Evolutionary conservation across 2,797 vertebrate genomes (phyloP), one percentile per base, ranked within the genome.

Genomic region (Anguilla megastoma): DNA sequence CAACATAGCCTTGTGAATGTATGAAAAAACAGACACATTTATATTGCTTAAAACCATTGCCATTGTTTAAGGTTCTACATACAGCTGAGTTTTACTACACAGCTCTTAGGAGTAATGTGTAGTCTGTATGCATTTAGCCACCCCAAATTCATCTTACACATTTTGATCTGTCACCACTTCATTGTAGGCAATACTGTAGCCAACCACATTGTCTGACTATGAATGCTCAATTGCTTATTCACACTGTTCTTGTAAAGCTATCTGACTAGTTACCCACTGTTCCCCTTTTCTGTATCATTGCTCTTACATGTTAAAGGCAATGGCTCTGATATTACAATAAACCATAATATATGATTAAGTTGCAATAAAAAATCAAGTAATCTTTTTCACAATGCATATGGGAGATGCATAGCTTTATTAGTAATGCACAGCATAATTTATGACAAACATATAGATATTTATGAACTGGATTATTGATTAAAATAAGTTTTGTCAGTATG

Each of bases 1-100:
- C 16, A 24, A 63, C 21, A 10, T 21, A 79, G 36, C 66, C 86
- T 82, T 30, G 54, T 63, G 86, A 83, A 88, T 12, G 2, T 76
- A 52, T 10, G 18, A 76, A 76, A 76, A 41, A 6, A 27, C 14
- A 74, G 7, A 41, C 36, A 41, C 3, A 41, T 41, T 3, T 41
- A 41, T 41, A 3, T 27, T 69, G 66, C 27, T 69, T 24, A 24
- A 18, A 66, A 24, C 24, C 5, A 66, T 66, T n/a, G 21, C 16
- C 24, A 66, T 24, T 66, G 60, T 66, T 66, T 18, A 18, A 5
- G 66, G 8, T n/a, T 21, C 24, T 30, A 71, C 66, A 71, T n/a
- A 30, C n/a, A 71, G n/a, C 66, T 9, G 24, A n/a, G 66, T 5
- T 7, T 30, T 30, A 8, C 27, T 74, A 27, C 9, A 74, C 27